phyloP scores from a whole-genome alignment of 2,113 vertebrate species.

The Hystrix brachyura region DNA sequence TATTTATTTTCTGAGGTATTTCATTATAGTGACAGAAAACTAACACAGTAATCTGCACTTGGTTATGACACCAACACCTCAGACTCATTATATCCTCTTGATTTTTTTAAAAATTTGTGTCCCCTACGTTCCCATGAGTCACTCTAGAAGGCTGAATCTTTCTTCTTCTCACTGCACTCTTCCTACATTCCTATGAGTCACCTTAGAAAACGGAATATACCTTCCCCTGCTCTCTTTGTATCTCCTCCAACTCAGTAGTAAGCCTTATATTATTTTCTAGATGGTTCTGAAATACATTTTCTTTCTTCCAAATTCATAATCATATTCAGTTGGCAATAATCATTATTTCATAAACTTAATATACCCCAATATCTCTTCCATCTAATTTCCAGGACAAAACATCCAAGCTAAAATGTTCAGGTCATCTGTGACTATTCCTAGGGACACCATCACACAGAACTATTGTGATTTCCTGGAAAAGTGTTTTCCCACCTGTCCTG shows the following conservation, averaged over 20 bases:
- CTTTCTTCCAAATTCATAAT: neutral
- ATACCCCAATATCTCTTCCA: neutral
- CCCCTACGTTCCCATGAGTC: neutral
- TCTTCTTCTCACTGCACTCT: neutral
- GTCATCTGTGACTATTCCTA: neutral
- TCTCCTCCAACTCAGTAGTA: neutral
- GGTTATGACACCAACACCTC: too few relatives aligned
- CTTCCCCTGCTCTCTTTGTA: neutral
- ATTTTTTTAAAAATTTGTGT: neutral
- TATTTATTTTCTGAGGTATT: neutral
- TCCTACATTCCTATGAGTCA: neutral
- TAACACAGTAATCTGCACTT: neutral
- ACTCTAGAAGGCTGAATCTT: neutral
- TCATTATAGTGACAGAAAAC: neutral
- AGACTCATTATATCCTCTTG: neutral
- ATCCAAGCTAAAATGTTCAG: neutral
- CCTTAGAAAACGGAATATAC: neutral
- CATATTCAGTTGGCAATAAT: neutral
- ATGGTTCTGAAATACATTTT: slow-evolving; percentile 22
- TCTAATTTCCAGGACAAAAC: neutral
- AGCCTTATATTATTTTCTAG: neutral
- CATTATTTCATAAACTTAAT: neutral
- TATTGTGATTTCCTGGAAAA: neutral
- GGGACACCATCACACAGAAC: neutral
- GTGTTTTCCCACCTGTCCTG: neutral